These are phyloP conservation scores for Peromyscus nudipes DNA, from an alignment of 2,797 vertebrate genomes.

Conservation along the genomic window DNA sequence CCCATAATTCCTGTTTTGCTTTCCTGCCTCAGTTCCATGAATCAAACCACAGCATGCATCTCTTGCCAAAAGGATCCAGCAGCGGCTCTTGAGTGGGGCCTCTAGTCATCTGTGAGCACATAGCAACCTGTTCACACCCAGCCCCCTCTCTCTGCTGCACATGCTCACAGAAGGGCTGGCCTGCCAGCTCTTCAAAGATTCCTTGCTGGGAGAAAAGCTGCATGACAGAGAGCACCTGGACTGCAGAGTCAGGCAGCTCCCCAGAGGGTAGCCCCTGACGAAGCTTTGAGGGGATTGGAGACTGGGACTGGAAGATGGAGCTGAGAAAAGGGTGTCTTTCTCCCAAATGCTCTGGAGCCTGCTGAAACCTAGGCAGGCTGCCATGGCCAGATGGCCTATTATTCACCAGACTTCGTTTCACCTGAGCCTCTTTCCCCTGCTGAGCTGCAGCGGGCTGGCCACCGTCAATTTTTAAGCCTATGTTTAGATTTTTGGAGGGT, in stretches of 20 bases:
- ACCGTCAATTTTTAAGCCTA: constrained; percentile 44
- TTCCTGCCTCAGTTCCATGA: neutral
- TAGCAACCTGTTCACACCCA: neutral
- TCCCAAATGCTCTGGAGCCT: neutral
- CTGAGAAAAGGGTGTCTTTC: neutral
- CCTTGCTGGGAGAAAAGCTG: constrained; percentile 30
- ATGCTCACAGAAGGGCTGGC: neutral
- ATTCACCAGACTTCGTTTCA: constrained; percentile 57
- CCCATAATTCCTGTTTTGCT: neutral
- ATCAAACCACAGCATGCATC: neutral
- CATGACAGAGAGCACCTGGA: neutral
- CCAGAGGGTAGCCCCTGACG: neutral
- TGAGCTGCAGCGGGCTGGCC: constrained; percentile 24
- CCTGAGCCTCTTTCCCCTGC: neutral
- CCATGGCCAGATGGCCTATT: constrained; percentile 63
- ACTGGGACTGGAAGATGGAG: neutral
- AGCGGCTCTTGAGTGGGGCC: neutral
- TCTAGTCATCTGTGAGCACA: neutral
- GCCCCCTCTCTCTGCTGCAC: neutral
- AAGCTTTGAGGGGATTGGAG: neutral
- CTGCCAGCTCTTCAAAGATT: neutral
- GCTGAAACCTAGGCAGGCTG: constrained; percentile 17
- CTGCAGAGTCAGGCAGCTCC: constrained; percentile 6
- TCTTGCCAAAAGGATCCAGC: neutral
- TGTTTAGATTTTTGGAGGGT: constrained; percentile 52